Evolutionary conservation across 2,888 invertebrate genomes (phyloP), one percentile per base, ranked within the genome.

Genomic region (Orchesella flavescens): DNA sequence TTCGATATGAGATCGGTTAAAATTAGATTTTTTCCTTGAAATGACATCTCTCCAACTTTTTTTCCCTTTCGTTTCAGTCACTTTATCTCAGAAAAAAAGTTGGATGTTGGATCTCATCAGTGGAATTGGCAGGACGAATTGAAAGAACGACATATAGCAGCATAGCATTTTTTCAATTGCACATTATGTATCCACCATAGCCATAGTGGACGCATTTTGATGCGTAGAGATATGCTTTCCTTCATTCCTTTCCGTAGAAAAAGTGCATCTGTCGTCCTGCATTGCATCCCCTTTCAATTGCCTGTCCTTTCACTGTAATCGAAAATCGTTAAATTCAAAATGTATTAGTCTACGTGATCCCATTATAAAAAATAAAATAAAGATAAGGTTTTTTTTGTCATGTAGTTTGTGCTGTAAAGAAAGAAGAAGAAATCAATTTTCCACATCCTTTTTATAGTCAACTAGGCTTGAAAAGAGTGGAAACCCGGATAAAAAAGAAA

Each of bases 281-380:
- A 34, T 34, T 34, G 34, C 34, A 34, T 21, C 53, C 63, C 44
- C 17, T 65, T n/a, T 74, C 24, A 46, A 44, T 73, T 57, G 59
- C 49, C 63, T 65, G 34, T 43, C 34, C 34, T 57, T 1, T 34
- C 57, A 24, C 57, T 23, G 65, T 79, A 72, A 79, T 79, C 49
- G 79, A 19, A 72, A 79, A 79, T 79, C 79, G 79, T 79, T 79
- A 79, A 79, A 79, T 72, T 79, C 72, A 79, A 79, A 79, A 79
- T 79, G 69, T 79, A 79, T 79, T 79, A 79, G 79, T 72, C 2
- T 2, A 79, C 79, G 79, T 79, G 79, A 79, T 71, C 79, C 55
- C 53, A 79, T 72, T 79, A 71, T 65, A 72, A 15, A 79, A 78
- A 75, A 17, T 65, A 66, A 57, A 68, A 46, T 66, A 23, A 72